phyloP scores from a whole-genome alignment of 2,888 invertebrate genomes.

The Campopleginae sp. region DNA sequence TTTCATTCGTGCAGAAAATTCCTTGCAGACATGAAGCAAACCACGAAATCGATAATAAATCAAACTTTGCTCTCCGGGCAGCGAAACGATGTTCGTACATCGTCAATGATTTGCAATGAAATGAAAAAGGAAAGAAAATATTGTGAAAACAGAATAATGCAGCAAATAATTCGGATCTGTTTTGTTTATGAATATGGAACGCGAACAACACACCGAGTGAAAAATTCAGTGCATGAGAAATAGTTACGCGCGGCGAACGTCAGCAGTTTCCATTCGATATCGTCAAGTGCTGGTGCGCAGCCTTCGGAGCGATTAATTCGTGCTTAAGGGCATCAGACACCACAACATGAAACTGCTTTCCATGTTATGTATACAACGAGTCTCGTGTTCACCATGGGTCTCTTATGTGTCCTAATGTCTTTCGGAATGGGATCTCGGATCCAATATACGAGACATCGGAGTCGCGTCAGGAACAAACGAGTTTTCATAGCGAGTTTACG shows the following conservation, averaged over 20 bases:
- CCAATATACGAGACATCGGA: slow-evolving; percentile 47
- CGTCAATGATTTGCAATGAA: not conserved
- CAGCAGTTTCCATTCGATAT: not conserved
- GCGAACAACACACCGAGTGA: not conserved
- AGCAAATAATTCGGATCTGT: not conserved
- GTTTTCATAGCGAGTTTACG: not conserved
- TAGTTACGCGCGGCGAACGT: not conserved
- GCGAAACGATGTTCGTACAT: not conserved
- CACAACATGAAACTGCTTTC: slow-evolving; percentile 54
- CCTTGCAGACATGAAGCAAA: not conserved
- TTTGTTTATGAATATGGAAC: not conserved
- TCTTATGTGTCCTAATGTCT: slow-evolving; percentile 43
- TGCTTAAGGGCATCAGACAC: slow-evolving; percentile 28
- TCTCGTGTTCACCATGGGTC: slow-evolving; percentile 21
- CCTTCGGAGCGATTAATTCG: slow-evolving; percentile 25
- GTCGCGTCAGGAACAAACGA: slow-evolving; percentile 12
- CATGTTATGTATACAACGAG: not conserved
- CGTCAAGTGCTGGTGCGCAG: slow-evolving; percentile 26
- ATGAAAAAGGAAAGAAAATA: not conserved
- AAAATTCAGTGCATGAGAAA: not conserved
- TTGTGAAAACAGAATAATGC: not conserved
- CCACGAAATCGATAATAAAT: not conserved
- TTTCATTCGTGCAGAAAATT: not conserved
- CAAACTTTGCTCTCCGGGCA: too few relatives aligned
- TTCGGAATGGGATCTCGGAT: slow-evolving; percentile 35